phyloP scores from a whole-genome alignment of 2,113 vertebrate species.

The Pseudorhombus dupliciocellatus region DNA sequence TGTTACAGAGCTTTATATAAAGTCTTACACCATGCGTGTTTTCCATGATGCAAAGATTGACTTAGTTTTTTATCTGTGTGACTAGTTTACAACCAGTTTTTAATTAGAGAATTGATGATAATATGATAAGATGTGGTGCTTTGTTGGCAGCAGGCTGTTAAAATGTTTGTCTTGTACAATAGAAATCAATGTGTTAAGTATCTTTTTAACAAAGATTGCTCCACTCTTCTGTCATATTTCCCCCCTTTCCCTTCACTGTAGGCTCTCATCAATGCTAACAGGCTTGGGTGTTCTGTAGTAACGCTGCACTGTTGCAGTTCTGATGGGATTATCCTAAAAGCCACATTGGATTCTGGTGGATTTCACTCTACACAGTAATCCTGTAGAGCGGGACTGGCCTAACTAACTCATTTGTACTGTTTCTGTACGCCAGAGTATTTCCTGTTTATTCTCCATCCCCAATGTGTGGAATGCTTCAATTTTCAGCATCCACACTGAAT shows the following conservation, averaged over 20 bases:
- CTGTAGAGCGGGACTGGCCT: constrained; percentile 70
- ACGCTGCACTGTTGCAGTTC: constrained; percentile 82
- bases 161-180: constrained; percentile 50
- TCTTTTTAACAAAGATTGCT: constrained; percentile 70
- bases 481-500: constrained; percentile 45
- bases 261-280: constrained; percentile 89
- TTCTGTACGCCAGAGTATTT: constrained; percentile 31
- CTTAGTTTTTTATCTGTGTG: constrained; percentile 65
- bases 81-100: constrained; percentile 46
- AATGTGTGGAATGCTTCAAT: constrained; percentile 47
- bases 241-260: constrained; percentile 80
- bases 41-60: constrained; percentile 50
- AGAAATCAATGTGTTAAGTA: constrained; percentile 52
- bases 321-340: constrained; percentile 88
- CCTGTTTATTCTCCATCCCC: constrained; percentile 44
- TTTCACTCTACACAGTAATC: constrained; percentile 82
- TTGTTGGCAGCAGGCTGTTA: constrained; percentile 59
- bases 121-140: constrained; percentile 29
- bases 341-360: constrained; percentile 87
- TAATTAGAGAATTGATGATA: constrained; percentile 47
- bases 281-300: constrained; percentile 87
- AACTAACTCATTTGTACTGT: constrained; percentile 64
- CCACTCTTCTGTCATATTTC: constrained; percentile 71
- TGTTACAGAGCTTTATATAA: constrained; percentile 76
- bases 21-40: constrained; percentile 67